Percentiles rank a stretch among this genome's conserved stretches.
Evolutionary conservation across 64 coral and sea anemone species (phyloP).

Genomic region (Hydrozoanthus tunicans): DNA sequence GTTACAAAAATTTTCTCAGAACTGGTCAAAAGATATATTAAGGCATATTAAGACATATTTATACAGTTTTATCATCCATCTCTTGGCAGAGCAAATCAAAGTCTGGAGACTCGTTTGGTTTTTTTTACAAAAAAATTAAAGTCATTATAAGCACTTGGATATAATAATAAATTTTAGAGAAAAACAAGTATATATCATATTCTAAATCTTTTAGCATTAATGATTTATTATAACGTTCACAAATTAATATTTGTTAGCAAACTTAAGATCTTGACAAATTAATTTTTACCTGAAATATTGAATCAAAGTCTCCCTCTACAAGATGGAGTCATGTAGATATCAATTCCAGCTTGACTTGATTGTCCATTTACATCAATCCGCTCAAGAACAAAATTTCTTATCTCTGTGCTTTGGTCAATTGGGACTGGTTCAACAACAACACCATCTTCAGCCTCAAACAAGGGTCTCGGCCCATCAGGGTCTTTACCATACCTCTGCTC

Average conservation of each 20-base stretch:
- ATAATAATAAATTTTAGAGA: not conserved
- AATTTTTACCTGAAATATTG: not conserved
- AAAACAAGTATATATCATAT: not conserved
- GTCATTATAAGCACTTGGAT: not conserved
- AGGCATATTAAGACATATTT: too few species aligned
- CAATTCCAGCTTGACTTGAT: slow-evolving; percentile 58
- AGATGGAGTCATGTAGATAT: slow-evolving; percentile 16
- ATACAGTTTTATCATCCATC: not conserved
- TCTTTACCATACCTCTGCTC: not conserved
- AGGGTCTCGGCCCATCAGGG: not conserved
- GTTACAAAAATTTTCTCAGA: slow-evolving; percentile 33
- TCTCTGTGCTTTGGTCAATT: slow-evolving; percentile 23
- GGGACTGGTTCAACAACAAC: slow-evolving; percentile 34
- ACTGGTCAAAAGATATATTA: slow-evolving; percentile 30
- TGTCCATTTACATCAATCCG: slow-evolving; percentile 26
- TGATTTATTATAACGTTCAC: not conserved
- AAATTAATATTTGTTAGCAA: not conserved
- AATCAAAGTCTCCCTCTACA: not conserved
- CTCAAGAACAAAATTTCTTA: slow-evolving; percentile 15
- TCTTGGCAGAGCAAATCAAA: not conserved
- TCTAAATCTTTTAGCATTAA: not conserved
- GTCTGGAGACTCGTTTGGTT: not conserved
- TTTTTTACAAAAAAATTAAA: not conserved
- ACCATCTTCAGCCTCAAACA: slow-evolving; percentile 37
- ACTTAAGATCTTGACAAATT: not conserved